phyloP scores from a whole-genome alignment of 2,888 invertebrate species.

The Leptothorax acervorum region DNA sequence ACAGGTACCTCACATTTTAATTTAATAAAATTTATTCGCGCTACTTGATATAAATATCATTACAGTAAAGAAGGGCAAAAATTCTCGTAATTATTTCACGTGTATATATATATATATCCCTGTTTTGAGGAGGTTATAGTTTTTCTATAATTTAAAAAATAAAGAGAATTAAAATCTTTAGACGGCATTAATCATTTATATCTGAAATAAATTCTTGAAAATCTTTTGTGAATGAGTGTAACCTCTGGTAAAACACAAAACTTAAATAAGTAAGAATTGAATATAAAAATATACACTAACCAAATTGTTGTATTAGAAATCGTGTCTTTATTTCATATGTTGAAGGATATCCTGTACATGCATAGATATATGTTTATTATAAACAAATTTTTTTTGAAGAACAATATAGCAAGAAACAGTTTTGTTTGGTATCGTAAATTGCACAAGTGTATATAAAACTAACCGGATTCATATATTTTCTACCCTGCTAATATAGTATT shows the following conservation, averaged over 20 bases:
- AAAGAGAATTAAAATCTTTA: conserved; percentile 49
- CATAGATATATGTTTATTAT: not conserved
- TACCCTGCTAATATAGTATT: conserved; percentile 38
- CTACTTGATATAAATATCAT: conserved; percentile 52
- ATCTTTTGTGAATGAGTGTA: not conserved
- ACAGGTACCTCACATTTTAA: conserved; percentile 55
- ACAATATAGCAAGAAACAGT: conserved; percentile 17
- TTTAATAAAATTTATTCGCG: conserved; percentile 27
- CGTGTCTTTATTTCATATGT: conserved; percentile 21
- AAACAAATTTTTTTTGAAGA: conserved; percentile 14
- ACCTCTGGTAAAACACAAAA: not conserved
- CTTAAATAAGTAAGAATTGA: not conserved
- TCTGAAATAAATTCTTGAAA: not conserved
- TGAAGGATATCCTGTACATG: not conserved
- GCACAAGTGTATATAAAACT: conserved; percentile 49
- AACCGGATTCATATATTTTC: conserved; percentile 2
- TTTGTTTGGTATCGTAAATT: conserved; percentile 40
- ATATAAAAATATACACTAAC: not conserved
- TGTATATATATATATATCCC: conserved; percentile 43
- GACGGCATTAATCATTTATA: not conserved
- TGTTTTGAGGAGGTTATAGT: conserved; percentile 43
- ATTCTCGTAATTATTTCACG: conserved; percentile 63
- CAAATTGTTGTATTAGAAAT: conserved; percentile 15
- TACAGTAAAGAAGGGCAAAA: conserved; percentile 48
- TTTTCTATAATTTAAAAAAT: conserved; percentile 65